phyloP scores from a whole-genome alignment of 2,113 vertebrate genomes.

The Urocitellus parryii region DNA sequence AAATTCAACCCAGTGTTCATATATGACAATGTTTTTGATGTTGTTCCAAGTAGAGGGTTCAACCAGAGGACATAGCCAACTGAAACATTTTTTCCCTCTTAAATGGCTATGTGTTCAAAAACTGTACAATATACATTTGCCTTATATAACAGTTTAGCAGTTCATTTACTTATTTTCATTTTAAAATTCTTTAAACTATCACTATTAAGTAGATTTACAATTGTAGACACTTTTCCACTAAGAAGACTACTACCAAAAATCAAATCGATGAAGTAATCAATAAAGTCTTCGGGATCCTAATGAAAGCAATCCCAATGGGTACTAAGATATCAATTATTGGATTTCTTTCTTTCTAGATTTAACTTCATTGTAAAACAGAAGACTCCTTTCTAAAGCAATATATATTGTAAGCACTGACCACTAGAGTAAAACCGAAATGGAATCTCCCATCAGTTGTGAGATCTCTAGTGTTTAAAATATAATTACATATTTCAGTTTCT shows the following conservation, averaged over 20 bases:
- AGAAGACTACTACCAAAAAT: neutral
- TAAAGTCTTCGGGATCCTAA: neutral
- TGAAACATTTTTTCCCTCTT: neutral
- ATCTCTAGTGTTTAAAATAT: neutral
- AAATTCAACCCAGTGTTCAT: neutral
- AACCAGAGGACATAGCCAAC: neutral
- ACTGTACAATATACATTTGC: neutral
- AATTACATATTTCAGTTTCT: constrained; percentile 2
- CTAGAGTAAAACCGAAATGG: neutral
- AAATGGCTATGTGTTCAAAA: neutral
- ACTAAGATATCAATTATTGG: no score
- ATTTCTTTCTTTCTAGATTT: neutral
- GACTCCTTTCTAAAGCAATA: neutral
- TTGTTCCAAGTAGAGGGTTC: neutral
- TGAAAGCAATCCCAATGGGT: neutral
- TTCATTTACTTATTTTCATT: neutral
- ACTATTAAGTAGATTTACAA: neutral
- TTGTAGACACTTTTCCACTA: neutral
- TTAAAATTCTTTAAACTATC: neutral
- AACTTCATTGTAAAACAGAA: constrained; percentile 3
- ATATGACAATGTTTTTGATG: neutral
- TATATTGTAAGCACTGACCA: neutral
- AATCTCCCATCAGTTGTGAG: neutral
- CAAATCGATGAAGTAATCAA: neutral
- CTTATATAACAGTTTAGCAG: neutral